Percentiles rank a stretch among this genome's conserved stretches.
Conservation (phyloP, 37 sponge, comb jelly and placozoan species). For the Haliclona indistincta region DNA sequence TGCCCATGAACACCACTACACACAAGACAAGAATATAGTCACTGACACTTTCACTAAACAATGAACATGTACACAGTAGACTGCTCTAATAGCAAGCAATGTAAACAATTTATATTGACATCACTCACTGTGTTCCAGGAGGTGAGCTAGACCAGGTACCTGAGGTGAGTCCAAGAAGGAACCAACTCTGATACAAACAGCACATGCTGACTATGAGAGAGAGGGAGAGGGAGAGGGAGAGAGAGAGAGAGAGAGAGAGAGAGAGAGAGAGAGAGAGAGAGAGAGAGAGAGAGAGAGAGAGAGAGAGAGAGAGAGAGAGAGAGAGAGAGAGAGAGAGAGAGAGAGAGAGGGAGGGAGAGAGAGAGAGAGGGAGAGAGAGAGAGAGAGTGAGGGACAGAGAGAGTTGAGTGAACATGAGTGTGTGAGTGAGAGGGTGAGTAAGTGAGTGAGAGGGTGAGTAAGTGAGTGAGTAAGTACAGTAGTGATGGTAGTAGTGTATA, state of each 20-base stretch:
- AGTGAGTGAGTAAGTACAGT: too few species aligned
- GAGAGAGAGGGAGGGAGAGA: neutral
- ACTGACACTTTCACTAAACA: too few species aligned
- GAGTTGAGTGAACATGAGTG: too few species aligned
- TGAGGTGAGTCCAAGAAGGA: slow-evolving; percentile 68
- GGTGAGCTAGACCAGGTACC: slow-evolving; percentile 75
- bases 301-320: neutral
- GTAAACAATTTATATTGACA: too few species aligned
- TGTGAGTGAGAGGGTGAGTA: too few species aligned
- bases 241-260: neutral
- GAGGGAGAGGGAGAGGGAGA: neutral
- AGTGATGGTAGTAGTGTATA: too few species aligned
- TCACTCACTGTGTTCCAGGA: slow-evolving; percentile 78
- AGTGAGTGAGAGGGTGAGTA: too few species aligned
- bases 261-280: neutral
- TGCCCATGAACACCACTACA: slow-evolving; percentile 87
- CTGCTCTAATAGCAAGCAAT: too few species aligned
- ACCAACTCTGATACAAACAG: slow-evolving; percentile 74
- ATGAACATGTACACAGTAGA: too few species aligned
- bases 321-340: neutral
- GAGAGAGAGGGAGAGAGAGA: neutral
- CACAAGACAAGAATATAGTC: too few species aligned
- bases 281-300: neutral
- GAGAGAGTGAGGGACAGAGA: too few species aligned
- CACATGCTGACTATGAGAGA: slow-evolving; percentile 63